Percentiles rank a stretch among this genome's conserved stretches.
phyloP scores from a whole-genome alignment of 2,797 vertebrate genomes.

The Acanthornis magna region DNA sequence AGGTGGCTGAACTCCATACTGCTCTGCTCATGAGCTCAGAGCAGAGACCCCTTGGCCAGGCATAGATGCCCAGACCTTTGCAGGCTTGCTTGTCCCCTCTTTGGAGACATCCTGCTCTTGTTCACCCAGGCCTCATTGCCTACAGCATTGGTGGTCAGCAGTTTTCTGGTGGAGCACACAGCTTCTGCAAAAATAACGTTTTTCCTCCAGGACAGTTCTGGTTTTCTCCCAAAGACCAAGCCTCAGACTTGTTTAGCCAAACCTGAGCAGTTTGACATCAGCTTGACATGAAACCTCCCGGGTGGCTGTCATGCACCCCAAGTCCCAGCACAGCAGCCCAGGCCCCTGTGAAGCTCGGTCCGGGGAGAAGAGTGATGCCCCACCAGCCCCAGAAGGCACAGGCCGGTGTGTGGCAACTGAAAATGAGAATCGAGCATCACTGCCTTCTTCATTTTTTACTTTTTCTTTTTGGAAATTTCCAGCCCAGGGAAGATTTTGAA shows the following conservation, averaged over 20 bases:
- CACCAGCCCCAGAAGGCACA: background rate
- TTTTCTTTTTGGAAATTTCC: background rate
- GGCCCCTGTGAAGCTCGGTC: background rate
- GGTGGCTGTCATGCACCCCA: fast-evolving
- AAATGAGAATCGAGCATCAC: background rate
- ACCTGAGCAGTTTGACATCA: background rate
- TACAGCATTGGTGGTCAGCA: background rate
- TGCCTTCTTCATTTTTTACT: background rate
- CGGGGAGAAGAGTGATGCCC: background rate
- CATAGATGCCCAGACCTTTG: background rate
- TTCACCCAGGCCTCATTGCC: background rate
- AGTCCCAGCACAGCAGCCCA: background rate
- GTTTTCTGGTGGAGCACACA: background rate
- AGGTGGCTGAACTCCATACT: background rate
- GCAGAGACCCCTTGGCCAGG: background rate
- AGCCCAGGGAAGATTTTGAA: background rate
- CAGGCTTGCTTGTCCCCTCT: background rate
- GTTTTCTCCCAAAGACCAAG: background rate
- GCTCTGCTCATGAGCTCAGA: background rate
- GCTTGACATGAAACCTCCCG: background rate
- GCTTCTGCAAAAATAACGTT: background rate
- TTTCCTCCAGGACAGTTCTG: background rate
- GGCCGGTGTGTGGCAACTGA: background rate
- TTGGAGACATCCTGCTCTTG: background rate
- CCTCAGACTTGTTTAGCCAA: background rate